Conservation (phyloP, 1,140 invertebrate genomes). For the Zaprionus camerounensis region DNA sequence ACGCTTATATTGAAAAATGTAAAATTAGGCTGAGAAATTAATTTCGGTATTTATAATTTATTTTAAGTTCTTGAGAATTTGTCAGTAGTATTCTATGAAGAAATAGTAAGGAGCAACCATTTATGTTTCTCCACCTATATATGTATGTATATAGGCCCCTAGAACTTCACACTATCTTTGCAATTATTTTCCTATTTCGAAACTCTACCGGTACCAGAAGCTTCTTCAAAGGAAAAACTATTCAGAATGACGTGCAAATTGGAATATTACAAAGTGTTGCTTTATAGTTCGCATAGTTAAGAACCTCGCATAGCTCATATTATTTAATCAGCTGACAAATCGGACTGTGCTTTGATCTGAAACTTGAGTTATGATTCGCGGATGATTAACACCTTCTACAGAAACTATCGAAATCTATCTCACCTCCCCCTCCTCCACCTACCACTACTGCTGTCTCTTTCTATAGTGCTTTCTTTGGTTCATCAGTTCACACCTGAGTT, state of each 20-base stretch:
- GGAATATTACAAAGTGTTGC: not conserved
- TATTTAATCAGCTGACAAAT: slow-evolving; percentile 57
- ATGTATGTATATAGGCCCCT: too few species aligned
- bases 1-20: too few species aligned
- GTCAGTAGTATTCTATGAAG: too few species aligned
- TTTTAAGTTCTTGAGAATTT: too few species aligned
- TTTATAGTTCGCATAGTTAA: not conserved
- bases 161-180: not conserved
- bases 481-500: slow-evolving; percentile 65
- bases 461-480: slow-evolving; percentile 23
- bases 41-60: too few species aligned
- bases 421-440: not conserved
- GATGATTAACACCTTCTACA: slow-evolving; percentile 65
- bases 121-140: too few species aligned
- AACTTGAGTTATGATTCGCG: slow-evolving; percentile 48
- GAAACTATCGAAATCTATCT: not conserved
- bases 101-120: too few species aligned
- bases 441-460: not conserved
- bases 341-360: slow-evolving; percentile 59
- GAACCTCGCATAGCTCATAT: slow-evolving; percentile 47
- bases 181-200: not conserved
- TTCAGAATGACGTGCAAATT: not conserved
- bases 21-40: too few species aligned
- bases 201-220: not conserved
- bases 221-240: not conserved